Evolutionary conservation across 2,888 invertebrate genomes (phyloP), one percentile per base, ranked within the genome.

Genomic region (Ypsolopha scabrella): DNA sequence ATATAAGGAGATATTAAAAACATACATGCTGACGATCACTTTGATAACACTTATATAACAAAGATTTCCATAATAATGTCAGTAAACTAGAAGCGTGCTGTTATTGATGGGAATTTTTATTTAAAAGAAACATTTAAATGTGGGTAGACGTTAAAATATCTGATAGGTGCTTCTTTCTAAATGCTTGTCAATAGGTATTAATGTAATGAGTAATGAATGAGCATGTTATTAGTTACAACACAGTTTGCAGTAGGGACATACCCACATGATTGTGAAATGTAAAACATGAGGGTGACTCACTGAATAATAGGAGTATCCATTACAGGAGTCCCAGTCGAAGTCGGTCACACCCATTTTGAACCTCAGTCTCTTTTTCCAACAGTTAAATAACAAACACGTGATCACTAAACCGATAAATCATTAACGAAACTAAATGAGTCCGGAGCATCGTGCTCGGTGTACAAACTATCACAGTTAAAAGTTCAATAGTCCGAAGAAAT

Each of bases 301-400:
- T 63, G 85, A 83, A 50, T 49, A 51, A 64, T 74, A 78, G 24
- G 24, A 24, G 67, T 74, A 82, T 71, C 83, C 83, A 73, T 74
- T 78, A 62, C 74, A 80, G 60, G 82, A 75, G 62, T 85, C 85
- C 85, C 83, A 86, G 66, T 85, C 83, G 60, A 70, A 83, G 57
- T 85, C 81, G 61, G 64, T 78, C 74, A 83, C 80, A 75, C 86
- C 86, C 86, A 86, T 86, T 69, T 80, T 81, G 64, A 73, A 67
- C 58, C 58, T 56, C 63, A 67, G 60, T 64, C 63, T 65, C 61
- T 10, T 38, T n/a, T 7, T 48, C 7, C 45, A 33, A 14, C 38
- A 51, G 45, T 37, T 24, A 45, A 43, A 41, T 38, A 48, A 48
- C 38, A 24, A 67, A 64, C 61, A 62, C 58, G 60, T 59, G 58